Base-by-base conservation (phyloP, 2,888 invertebrate species). In the Cheilosia grossa region DNA sequence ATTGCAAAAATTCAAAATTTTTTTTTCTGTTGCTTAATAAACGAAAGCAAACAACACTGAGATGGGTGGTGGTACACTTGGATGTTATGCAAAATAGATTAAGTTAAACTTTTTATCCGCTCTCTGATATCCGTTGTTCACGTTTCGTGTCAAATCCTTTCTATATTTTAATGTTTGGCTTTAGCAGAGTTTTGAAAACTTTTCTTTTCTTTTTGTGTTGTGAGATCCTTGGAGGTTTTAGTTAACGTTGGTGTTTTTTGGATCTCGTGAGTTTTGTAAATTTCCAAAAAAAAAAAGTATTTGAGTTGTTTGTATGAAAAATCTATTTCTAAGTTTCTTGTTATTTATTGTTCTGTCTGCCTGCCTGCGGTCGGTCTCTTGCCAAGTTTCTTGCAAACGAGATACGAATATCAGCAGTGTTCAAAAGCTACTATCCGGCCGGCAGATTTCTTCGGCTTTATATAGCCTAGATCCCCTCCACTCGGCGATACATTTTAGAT, bases 391-490 rank as follows among this genome's bases (percentile, higher is more conserved):
- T 86, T 74, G 75, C 75, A 79, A 72, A 87, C 88, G 87, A 86
- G 87, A 87, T 77, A 87, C 88, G 88, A 89, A 88, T 87, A 87
- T 87, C 88, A 89, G 89, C 90, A 91, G 89, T 91, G 90, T 90
- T 91, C 89, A 89, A 90, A 91, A 90, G 90, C 91, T 90, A 91
- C 91, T 91, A 89, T 90, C 89, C 91, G 91, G 91, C 92, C 91
- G 91, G 91, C 90, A 88, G 88, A 88, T 88, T 87, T 88, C 72
- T 88, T 82, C 56, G 66, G 88, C 87, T 89, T 91, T 91, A 81
- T 85, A 85, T 85, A 85, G 81, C 66, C 66, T 78, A 72, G 21
- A 80, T 81, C 85, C 81, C 85, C 81, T 75, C 81, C 72, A 85
- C n/a, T 47, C 40, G 47, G 59, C 27, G 30, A 51, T 72, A 33